Percentiles rank a stretch among this genome's conserved stretches.
Evolutionary conservation across 1,140 invertebrate species (phyloP).

Genomic region (Zophobas atratus): DNA sequence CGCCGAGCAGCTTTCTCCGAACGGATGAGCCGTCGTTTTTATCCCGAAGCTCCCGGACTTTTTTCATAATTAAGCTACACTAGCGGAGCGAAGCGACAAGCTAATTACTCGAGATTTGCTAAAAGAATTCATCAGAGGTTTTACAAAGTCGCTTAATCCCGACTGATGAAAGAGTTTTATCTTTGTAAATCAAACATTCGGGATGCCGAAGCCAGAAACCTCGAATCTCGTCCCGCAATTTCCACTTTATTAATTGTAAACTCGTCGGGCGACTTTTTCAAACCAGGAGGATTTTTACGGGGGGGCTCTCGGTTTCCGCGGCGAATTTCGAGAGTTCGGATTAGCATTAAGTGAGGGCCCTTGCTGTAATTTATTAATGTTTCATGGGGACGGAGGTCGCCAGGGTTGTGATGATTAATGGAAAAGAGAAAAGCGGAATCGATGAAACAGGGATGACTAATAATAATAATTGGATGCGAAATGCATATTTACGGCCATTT

Average conservation of each 20-base stretch:
- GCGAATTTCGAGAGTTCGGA: not conserved
- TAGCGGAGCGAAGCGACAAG: constrained; percentile 22
- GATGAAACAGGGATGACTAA: too few relatives aligned
- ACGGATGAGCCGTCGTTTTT: too few relatives aligned
- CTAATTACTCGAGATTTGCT: constrained; percentile 47
- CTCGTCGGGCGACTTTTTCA: constrained; percentile 4
- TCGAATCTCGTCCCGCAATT: constrained; percentile 1
- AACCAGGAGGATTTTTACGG: not conserved
- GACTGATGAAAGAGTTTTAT: constrained; percentile 44
- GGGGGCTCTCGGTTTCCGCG: not conserved
- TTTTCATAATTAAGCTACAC: constrained; percentile 13
- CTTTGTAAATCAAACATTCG: constrained; percentile 41
- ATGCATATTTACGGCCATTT: too few relatives aligned
- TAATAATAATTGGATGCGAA: too few relatives aligned
- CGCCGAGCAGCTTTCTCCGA: too few relatives aligned
- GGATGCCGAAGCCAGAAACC: constrained; percentile 16
- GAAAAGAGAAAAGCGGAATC: too few relatives aligned
- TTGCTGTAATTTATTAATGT: constrained; percentile 33
- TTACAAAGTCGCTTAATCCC: constrained; percentile 35
- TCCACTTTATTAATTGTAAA: constrained; percentile 31
- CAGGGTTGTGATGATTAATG: too few relatives aligned
- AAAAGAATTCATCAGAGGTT: constrained; percentile 45
- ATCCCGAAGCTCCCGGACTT: not conserved
- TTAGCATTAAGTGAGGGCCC: constrained; percentile 15
- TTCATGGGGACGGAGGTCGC: not conserved